Evolutionary conservation across 2,888 invertebrate species (phyloP), one percentile per base, ranked within the genome.

Genomic region (Pheosia tremula): DNA sequence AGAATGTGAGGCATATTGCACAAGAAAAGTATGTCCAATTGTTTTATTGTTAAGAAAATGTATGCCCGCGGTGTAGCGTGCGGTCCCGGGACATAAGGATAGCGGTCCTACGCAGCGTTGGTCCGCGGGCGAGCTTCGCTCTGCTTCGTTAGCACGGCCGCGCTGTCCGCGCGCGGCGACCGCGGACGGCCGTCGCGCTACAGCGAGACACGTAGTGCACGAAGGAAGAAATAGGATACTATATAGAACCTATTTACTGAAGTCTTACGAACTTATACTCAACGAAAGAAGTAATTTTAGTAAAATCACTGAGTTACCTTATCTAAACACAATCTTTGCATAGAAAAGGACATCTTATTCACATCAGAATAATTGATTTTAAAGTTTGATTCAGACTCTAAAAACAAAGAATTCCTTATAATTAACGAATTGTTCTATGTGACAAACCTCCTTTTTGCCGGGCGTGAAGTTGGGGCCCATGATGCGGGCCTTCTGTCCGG

Each of bases 391-490:
- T 41, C 41, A 8, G n/a, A 47, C 47, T 9, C 47, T n/a, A n/a
- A 47, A 52, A 5, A 52, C 52, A 4, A 52, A 4, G 9, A 10
- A 8, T 36, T 52, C 36, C 36, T 8, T 4, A 10, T 10, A 5
- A 1, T 52, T 9, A 24, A 36, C 24, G 9, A 9, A 36, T 24
- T 10, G 36, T 52, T 8, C 3, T 8, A 10, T 52, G 52, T 52
- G 57, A 62, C 67, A 69, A 58, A 90, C 93, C 88, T 99, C 99
- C 89, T 99, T 99, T 95, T 99, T 99, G 85, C 99, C 99, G 60
- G 99, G 99, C 11, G 95, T 94, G 94, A 97, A 99, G 95, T 99
- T 99, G 80, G 99, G 99, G 76, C 99, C 99, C 98, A 99, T 99
- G 92, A 99, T 99, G 84, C 99, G 97, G 67, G 98, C 98, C 94